Percentiles rank a stretch among this genome's conserved stretches.
Evolutionary conservation across 2,113 vertebrate species (phyloP).

Genomic region (Anhinga rufa): DNA sequence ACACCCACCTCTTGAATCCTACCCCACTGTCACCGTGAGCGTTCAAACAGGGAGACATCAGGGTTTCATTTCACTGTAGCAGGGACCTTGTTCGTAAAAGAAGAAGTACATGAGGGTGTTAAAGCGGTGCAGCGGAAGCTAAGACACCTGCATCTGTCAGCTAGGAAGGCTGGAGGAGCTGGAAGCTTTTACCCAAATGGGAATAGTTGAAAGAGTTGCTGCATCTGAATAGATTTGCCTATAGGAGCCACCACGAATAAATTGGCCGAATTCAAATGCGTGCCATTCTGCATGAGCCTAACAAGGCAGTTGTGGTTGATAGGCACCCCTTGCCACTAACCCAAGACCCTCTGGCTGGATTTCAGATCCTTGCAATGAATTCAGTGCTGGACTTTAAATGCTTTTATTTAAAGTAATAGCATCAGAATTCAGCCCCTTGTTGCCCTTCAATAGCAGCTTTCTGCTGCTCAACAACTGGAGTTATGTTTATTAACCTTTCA

Average conservation of each 20-base stretch:
- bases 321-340: neutral
- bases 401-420: neutral
- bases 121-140: neutral
- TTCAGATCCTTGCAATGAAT: neutral
- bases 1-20: neutral
- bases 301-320: neutral
- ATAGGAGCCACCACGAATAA: neutral
- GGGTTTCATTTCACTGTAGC: neutral
- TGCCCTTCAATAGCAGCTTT: neutral
- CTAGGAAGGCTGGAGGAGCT: conserved; percentile 12
- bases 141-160: neutral
- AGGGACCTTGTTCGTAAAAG: neutral
- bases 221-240: neutral
- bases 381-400: neutral
- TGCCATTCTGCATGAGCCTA: neutral
- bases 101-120: neutral
- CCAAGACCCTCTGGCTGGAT: neutral
- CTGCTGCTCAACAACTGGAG: neutral
- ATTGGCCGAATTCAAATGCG: neutral
- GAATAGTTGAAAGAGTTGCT: neutral
- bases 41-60: neutral
- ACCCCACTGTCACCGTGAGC: neutral
- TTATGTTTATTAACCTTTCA: neutral
- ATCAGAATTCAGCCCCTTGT: neutral
- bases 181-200: neutral